Conservation (phyloP, 2,797 vertebrate genomes). For the Myiotriccus ornatus region DNA sequence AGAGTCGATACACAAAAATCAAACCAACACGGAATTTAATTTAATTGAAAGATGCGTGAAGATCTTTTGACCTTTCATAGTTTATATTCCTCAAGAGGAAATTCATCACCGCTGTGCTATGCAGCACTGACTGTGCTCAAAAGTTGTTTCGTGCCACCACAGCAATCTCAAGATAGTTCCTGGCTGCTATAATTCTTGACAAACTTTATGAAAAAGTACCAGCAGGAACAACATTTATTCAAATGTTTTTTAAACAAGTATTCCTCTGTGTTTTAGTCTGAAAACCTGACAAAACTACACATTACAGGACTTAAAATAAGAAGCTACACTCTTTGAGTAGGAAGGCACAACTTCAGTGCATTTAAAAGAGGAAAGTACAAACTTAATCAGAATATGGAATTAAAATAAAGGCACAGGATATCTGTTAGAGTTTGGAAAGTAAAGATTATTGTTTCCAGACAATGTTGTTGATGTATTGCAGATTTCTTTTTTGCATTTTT, state of each 20-base stretch:
- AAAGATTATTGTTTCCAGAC: neutral
- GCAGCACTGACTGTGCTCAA: neutral
- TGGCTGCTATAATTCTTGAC: neutral
- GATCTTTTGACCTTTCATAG: neutral
- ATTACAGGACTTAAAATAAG: neutral
- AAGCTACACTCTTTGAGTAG: neutral
- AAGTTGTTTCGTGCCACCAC: neutral
- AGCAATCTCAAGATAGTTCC: neutral
- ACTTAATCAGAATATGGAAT: neutral
- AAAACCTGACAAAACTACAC: neutral
- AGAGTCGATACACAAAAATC: neutral
- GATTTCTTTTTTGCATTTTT: neutral
- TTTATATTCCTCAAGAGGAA: neutral
- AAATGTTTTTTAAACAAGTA: neutral
- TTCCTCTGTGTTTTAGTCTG: neutral
- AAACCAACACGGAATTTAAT: constrained; percentile 2
- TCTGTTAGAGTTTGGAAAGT: neutral
- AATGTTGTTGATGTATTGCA: neutral
- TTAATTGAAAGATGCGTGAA: neutral
- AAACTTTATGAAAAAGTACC: neutral
- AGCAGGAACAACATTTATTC: neutral
- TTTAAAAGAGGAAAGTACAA: neutral
- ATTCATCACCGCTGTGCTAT: neutral
- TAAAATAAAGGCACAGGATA: constrained; percentile 12
- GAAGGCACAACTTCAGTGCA: neutral